These are phyloP conservation scores for Pecten maximus DNA, from an alignment of 2,888 invertebrate genomes.

Conservation along the genomic window DNA sequence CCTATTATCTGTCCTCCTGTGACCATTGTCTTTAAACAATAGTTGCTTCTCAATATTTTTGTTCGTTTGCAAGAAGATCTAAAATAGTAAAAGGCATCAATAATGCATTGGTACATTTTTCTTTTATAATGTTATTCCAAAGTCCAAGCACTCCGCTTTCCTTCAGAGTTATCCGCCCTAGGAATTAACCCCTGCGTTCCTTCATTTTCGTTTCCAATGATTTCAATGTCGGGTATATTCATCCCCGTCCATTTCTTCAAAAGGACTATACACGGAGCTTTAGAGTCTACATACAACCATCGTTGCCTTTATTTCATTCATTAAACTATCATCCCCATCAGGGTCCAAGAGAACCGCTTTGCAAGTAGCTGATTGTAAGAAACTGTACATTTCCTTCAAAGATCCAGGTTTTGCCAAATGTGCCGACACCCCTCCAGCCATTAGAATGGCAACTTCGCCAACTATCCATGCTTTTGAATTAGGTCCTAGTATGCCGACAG, in stretches of 20 bases:
- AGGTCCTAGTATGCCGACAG: neutral
- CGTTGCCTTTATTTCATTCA: neutral
- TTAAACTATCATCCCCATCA: neutral
- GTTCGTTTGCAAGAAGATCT: neutral
- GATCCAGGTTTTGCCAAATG: neutral
- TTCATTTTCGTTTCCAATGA: neutral
- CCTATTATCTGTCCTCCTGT: neutral
- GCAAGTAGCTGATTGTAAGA: neutral
- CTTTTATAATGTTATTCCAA: neutral
- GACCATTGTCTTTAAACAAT: neutral
- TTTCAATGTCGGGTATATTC: neutral
- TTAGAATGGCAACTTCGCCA: neutral
- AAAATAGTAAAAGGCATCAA: neutral
- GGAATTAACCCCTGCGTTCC: neutral
- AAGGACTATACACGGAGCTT: neutral
- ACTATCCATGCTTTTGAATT: neutral
- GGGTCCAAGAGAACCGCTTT: neutral
- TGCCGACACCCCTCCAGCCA: neutral
- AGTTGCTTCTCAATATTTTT: neutral
- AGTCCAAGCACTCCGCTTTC: neutral
- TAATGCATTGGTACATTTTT: neutral
- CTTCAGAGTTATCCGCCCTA: neutral
- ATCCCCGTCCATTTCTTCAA: neutral
- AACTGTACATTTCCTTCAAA: neutral
- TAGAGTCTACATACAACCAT: neutral